Percentiles rank a stretch among this genome's conserved stretches.
These are phyloP conservation scores for Ctenicera cuprea DNA, from an alignment of 2,888 invertebrate species.

Conservation along the genomic window DNA sequence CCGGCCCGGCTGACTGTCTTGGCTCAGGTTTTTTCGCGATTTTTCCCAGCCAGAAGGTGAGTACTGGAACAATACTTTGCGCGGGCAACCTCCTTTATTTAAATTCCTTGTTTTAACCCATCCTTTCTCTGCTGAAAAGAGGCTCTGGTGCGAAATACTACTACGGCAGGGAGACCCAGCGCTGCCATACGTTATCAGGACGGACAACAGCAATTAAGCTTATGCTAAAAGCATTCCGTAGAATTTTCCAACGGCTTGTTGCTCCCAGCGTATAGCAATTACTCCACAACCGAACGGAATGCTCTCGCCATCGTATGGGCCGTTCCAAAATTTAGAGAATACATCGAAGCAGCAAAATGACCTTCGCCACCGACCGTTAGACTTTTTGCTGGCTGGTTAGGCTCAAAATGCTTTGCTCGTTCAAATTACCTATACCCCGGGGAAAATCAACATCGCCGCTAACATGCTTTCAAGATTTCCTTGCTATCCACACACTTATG, in stretches of 20 bases:
- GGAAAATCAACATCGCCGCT: neutral
- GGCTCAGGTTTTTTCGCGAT: no score
- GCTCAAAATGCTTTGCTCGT: conserved; percentile 45
- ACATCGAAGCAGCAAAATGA: conserved; percentile 65
- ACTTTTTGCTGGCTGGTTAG: conserved; percentile 70
- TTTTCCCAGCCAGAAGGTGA: no score
- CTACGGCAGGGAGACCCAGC: conserved; percentile 54
- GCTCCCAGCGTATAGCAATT: conserved; percentile 58
- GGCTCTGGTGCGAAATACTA: no score
- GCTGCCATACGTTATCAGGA: conserved; percentile 57
- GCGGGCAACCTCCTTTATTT: no score
- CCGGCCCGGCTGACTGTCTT: no score
- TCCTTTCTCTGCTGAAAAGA: no score
- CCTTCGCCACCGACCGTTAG: conserved; percentile 70
- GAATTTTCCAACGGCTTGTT: conserved; percentile 61
- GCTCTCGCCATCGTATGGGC: conserved; percentile 60
- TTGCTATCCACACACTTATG: neutral
- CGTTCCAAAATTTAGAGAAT: conserved; percentile 67
- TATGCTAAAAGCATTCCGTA: conserved; percentile 56
- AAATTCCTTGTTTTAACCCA: no score
- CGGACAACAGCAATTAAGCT: conserved; percentile 59
- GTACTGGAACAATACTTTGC: no score
- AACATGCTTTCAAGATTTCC: neutral
- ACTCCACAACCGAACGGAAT: conserved; percentile 58
- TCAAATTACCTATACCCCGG: conserved; percentile 17